Evolutionary conservation across 37 sponge, comb jelly and placozoan genomes (phyloP), one percentile per base, ranked within the genome.

Genomic region (Axinella damicornis): DNA sequence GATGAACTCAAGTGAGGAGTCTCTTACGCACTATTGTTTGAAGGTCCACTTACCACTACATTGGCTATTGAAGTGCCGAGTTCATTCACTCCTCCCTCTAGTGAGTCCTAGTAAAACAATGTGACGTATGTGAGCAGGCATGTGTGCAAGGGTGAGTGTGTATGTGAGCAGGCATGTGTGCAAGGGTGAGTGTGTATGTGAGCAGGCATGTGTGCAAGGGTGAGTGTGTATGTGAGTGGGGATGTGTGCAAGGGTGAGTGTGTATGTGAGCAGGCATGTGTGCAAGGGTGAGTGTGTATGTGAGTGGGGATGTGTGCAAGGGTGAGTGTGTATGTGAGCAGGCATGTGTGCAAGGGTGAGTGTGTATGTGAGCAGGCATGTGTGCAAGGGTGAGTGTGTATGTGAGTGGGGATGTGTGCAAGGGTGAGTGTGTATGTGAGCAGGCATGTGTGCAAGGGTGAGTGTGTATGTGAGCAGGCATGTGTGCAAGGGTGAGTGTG

Each of bases 371-470:
- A 14, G 69, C 16, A 5, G 2, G 31, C 69, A 69, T 30, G 69
- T 21, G 33, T 33, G n/a, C n/a, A n/a, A n/a, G n/a, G 13, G 63
- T 61, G 33, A 31, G 28, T 16, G 20, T 14, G 28, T 33, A 27
- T 18, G 34, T 30, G 30, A n/a, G 30, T 53, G 56, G 19, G 54
- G 9, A 17, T 74, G 30, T 14, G 24, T 74, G 54, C 30, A 4
- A n/a, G 16, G 16, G 74, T 74, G 0, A 6, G 74, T 74, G 74
- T 4, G n/a, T n/a, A n/a, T n/a, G n/a, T n/a, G n/a, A n/a, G 46
- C 46, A 46, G 46, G 4, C 6, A 12, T 46, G 46, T 46, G 46
- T 12, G 46, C 46, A 46, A 4, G 9, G 4, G 9, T 46, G 46
- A 32, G 16, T 53, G 74, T 74, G n/a, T n/a, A n/a, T n/a, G n/a